Base-by-base conservation (phyloP, 2,113 vertebrate species). In the Okapia johnstoni region DNA sequence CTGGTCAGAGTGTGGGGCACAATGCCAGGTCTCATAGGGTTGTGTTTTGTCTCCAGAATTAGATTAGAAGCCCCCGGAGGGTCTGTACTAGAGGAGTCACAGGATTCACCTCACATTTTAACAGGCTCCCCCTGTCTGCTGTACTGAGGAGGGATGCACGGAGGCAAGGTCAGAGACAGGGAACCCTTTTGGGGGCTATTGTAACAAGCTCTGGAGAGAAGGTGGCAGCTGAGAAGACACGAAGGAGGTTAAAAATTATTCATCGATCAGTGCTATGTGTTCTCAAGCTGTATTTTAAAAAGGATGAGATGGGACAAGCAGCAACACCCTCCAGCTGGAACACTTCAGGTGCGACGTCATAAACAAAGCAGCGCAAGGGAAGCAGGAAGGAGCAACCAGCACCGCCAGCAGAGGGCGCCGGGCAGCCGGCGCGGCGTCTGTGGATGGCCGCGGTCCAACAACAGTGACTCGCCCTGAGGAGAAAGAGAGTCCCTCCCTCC, bases 11-110 rank as follows among this genome's bases (percentile, higher is more conserved):
- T 3, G 4, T 40, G 12, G 19, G 15, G 21, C 40, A 14, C 5
- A 3, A 54, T 12, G 17, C 54, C 91, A 25, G 5, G 54, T 76
- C n/a, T 30, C 0, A 0, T 0, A 85, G n/a, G 36, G 16, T 1
- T 43, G n/a, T 61, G 28, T 48, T 90, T 93, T 90, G 86, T 54
- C 76, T 93, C 81, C 88, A 54, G 83, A 73, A 55, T 63, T 85
- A 91, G 61, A 83, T 30, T 8, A 25, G 79, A 46, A 55, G 61
- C 43, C 36, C n/a, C 4, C 4, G 36, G 77, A 52, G 5, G 23
- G 50, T 55, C 88, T 57, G 28, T 36, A 40, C 60, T 7, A n/a
- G 58, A 25, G 8, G 6, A 30, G 26, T 10, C 30, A 60, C 4
- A 21, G 48, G 73, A 61, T 52, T 40, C 36, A 46, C 61, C 73